Percentiles rank a stretch among this genome's conserved stretches.
Evolutionary conservation across 2,797 vertebrate species (phyloP).

Genomic region (Sardinella longiceps): DNA sequence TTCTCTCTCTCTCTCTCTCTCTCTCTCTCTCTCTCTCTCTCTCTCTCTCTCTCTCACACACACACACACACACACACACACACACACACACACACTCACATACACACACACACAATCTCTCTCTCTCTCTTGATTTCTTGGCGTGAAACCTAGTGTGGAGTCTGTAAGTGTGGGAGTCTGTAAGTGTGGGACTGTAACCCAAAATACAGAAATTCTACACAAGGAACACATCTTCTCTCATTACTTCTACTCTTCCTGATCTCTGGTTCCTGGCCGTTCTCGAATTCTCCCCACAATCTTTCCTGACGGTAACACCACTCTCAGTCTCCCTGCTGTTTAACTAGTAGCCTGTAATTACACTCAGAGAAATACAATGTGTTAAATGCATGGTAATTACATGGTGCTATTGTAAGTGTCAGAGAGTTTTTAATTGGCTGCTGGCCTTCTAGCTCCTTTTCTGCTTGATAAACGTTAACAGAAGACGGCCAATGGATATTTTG

Average conservation of each 20-base stretch:
- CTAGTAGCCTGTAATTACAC: neutral
- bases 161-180: no score
- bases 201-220: neutral
- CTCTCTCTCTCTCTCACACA: neutral
- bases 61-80: no score
- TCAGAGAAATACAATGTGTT: neutral
- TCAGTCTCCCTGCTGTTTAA: neutral
- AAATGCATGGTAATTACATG: conserved; percentile 12
- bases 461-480: neutral
- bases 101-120: neutral
- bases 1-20: neutral
- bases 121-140: neutral
- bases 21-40: neutral
- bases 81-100: neutral
- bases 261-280: neutral
- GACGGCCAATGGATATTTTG: neutral
- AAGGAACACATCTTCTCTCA: neutral
- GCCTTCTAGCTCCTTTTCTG: neutral
- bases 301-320: neutral
- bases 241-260: neutral
- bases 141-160: no score
- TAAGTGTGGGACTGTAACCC: neutral
- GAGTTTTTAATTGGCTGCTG: neutral
- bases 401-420: neutral
- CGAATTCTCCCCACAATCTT: neutral